These are phyloP conservation scores for Sebastes itinus DNA, from an alignment of 2,797 vertebrate species.

Conservation along the genomic window DNA sequence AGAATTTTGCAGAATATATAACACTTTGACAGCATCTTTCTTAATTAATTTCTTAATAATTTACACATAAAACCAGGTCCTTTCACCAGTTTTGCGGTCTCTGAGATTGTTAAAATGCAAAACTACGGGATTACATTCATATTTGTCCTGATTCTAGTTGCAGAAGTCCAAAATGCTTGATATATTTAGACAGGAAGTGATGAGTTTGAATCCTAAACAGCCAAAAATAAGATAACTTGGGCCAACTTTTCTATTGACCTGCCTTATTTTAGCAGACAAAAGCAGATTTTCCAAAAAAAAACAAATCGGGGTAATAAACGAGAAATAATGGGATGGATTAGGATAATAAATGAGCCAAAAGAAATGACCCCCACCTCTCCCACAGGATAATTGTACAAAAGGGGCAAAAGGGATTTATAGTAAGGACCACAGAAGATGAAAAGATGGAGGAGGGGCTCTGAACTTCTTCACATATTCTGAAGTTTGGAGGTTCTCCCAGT, in stretches of 20 bases:
- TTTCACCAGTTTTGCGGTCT: background rate
- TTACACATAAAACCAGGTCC: background rate
- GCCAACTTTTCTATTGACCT: background rate
- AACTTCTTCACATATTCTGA: too few species aligned
- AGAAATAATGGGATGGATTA: too few species aligned
- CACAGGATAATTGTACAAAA: too few species aligned
- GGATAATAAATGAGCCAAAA: too few species aligned
- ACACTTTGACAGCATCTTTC: background rate
- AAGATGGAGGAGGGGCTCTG: too few species aligned
- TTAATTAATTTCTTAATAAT: background rate
- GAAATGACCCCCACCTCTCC: too few species aligned
- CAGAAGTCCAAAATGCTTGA: background rate
- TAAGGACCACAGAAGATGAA: too few species aligned
- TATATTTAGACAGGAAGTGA: background rate
- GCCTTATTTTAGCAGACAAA: background rate
- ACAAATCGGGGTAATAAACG: background rate
- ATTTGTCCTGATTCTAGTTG: background rate
- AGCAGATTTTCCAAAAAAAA: background rate
- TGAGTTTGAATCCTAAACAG: background rate
- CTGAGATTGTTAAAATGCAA: background rate
- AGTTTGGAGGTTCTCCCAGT: too few species aligned
- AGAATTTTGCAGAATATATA: background rate
- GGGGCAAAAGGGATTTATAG: too few species aligned
- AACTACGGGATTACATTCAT: background rate
- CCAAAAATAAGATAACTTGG: background rate